A percentile compares a stretch with the other conserved stretches of the same genome.
Evolutionary conservation across 2,888 invertebrate species (phyloP).

Genomic region (Metacarcinus magister): DNA sequence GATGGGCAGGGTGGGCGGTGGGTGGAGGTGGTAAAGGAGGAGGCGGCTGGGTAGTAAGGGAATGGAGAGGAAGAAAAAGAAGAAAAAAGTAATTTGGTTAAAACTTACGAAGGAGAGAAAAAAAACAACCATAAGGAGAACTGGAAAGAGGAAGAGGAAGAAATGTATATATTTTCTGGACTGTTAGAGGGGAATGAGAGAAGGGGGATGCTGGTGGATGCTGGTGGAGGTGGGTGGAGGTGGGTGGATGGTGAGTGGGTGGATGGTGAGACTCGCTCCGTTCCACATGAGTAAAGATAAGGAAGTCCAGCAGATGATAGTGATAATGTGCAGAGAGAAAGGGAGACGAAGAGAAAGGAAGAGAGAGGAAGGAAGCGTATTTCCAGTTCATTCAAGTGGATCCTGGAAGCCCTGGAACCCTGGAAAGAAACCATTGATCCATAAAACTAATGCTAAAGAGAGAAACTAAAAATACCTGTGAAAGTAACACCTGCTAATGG

Average conservation of each 20-base stretch:
- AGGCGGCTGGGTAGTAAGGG: neutral
- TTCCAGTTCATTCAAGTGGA: neutral
- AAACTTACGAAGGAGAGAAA: neutral
- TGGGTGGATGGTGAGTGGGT: neutral
- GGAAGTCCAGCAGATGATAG: neutral
- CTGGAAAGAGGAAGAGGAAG: neutral
- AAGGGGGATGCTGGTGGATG: neutral
- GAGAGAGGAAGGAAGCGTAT: constrained; percentile 10
- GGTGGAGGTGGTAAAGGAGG: neutral
- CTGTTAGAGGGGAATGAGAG: neutral
- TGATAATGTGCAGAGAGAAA: neutral
- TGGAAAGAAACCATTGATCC: neutral
- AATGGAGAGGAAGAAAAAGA: neutral
- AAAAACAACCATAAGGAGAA: neutral
- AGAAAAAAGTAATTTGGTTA: neutral
- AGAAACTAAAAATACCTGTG: neutral
- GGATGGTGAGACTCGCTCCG: neutral
- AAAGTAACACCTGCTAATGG: neutral
- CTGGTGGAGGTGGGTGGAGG: neutral
- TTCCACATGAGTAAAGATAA: no score
- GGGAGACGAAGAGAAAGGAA: neutral
- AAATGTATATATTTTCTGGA: neutral
- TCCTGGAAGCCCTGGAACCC: neutral
- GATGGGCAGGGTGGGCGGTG: neutral
- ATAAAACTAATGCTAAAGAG: neutral